Evolutionary conservation across 2,797 vertebrate genomes (phyloP).

Genomic region (Poecilia wingei): DNA sequence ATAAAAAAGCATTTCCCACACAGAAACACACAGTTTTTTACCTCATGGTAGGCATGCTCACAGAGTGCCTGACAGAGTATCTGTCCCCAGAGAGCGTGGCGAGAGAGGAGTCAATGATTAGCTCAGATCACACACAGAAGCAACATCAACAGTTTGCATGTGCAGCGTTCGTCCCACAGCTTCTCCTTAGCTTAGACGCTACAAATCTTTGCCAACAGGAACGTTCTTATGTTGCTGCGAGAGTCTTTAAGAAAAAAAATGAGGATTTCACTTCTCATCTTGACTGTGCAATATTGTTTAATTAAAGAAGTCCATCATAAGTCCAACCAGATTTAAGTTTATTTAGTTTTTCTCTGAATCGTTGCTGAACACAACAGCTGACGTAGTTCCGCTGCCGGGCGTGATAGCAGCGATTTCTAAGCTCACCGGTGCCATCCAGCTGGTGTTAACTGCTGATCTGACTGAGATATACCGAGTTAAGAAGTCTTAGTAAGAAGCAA

Average conservation of each 20-base stretch:
- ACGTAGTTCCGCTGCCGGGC: not conserved
- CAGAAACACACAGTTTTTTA: conserved; percentile 74
- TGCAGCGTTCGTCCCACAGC: not conserved
- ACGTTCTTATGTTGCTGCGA: not conserved
- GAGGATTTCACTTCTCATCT: not conserved
- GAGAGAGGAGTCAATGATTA: conserved; percentile 78
- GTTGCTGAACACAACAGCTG: conserved; percentile 23
- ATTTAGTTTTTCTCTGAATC: not conserved
- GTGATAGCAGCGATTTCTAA: conserved; percentile 1
- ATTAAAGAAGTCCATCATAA: not conserved
- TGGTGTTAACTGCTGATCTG: conserved; percentile 33
- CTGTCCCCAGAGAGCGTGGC: conserved; percentile 85
- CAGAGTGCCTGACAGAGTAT: conserved; percentile 94
- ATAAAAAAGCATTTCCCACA: conserved; percentile 2
- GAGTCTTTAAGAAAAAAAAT: not conserved
- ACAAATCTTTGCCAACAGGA: not conserved
- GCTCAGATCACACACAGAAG: conserved; percentile 35
- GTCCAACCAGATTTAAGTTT: conserved; percentile 5
- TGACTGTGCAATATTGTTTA: not conserved
- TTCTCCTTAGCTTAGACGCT: not conserved
- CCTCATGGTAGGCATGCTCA: conserved; percentile 99
- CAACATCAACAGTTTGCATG: conserved; percentile 13
- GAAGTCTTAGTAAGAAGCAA: not conserved
- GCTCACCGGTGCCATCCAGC: not conserved
- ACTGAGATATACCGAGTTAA: conserved; percentile 15